phyloP scores from a whole-genome alignment of 2,113 vertebrate genomes.

The Nothobranchius furzeri region DNA sequence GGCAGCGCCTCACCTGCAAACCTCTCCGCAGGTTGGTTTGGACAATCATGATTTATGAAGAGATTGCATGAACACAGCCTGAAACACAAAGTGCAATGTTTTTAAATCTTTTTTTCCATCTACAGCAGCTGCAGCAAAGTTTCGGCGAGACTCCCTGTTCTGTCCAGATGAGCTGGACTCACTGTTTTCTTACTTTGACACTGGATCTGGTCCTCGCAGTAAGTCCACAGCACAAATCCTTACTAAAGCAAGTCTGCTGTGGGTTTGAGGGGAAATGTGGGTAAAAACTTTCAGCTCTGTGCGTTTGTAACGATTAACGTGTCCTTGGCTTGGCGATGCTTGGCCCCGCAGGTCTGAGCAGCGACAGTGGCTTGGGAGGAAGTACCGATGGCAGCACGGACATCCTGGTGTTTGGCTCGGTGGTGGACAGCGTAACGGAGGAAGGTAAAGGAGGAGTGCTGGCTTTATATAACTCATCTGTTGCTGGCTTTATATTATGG shows the following conservation, averaged over 20 bases:
- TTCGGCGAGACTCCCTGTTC: constrained; percentile 94
- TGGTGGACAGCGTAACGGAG: constrained; percentile 94
- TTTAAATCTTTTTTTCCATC: constrained; percentile 9
- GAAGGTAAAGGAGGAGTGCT: constrained; percentile 80
- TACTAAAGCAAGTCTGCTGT: background rate
- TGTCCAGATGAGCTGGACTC: constrained; percentile 97
- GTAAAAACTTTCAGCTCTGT: background rate
- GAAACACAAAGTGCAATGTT: background rate
- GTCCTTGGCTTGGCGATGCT: constrained; percentile 74
- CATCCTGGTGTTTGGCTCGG: constrained; percentile 88
- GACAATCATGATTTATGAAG: too few species aligned
- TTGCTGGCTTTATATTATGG: too few species aligned
- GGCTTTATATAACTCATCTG: background rate
- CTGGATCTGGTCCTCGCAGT: constrained; percentile 80
- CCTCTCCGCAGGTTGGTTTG: constrained; percentile 83
- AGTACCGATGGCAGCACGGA: constrained; percentile 95
- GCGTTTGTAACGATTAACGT: constrained; percentile 75
- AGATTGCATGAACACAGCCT: background rate
- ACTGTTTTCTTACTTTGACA: constrained; percentile 98
- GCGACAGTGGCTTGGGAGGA: constrained; percentile 94
- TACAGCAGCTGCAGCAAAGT: constrained; percentile 88
- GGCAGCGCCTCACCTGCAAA: constrained; percentile 79
- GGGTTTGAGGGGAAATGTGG: background rate
- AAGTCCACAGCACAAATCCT: constrained; percentile 42
- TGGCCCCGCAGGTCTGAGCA: constrained; percentile 94